A percentile compares a stretch with the other conserved stretches of the same genome.
phyloP scores from a whole-genome alignment of 2,888 invertebrate species.

The Muschampia plurimacula region DNA sequence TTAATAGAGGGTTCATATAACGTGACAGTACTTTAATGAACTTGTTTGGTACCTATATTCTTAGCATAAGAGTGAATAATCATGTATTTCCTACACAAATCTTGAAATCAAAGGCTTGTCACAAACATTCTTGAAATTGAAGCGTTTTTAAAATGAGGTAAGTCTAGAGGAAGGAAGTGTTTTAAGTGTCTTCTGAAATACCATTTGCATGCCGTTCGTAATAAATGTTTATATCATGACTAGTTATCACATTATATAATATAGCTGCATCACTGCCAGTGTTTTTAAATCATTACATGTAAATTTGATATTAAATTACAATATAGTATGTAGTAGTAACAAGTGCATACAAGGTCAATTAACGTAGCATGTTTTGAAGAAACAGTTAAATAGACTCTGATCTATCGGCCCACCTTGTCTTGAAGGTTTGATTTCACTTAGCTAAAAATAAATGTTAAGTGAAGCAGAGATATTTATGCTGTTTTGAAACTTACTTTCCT shows the following conservation, averaged over 20 bases:
- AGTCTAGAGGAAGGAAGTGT: background rate
- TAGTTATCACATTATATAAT: slow-evolving; percentile 52
- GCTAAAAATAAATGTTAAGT: too few relatives aligned
- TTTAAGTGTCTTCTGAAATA: background rate
- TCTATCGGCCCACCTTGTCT: too few relatives aligned
- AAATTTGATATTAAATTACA: slow-evolving; percentile 7
- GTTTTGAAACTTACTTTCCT: too few relatives aligned
- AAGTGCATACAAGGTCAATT: background rate
- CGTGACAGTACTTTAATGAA: too few relatives aligned
- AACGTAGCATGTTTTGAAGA: background rate
- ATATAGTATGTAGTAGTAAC: background rate
- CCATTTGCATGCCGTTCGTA: background rate
- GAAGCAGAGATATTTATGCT: too few relatives aligned
- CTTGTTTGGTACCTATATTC: too few relatives aligned
- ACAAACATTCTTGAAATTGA: background rate
- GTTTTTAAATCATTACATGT: slow-evolving; percentile 49
- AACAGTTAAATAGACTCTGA: background rate
- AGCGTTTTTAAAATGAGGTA: background rate
- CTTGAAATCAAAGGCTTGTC: background rate
- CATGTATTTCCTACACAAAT: background rate
- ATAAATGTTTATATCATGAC: background rate
- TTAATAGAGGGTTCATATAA: too few relatives aligned
- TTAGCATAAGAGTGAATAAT: too few relatives aligned
- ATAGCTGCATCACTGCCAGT: slow-evolving; percentile 72
- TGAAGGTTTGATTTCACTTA: too few relatives aligned